A percentile compares a stretch with the other conserved stretches of the same genome.
Conservation (phyloP, 2,797 vertebrate species). For the Petrocephalus sullivani region DNA sequence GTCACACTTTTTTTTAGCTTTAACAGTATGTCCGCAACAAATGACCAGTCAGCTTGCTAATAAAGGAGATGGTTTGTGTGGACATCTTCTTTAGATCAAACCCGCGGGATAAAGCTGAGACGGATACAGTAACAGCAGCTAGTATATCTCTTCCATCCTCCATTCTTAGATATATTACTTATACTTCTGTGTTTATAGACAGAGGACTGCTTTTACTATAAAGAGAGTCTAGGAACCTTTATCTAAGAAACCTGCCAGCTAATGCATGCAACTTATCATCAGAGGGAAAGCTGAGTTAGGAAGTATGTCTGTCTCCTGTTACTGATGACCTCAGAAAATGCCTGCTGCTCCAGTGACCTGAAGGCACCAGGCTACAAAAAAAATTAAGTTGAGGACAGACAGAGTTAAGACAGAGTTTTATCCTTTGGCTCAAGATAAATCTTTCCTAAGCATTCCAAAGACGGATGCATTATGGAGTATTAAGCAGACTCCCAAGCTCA, state of each 20-base stretch:
- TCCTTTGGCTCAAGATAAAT: slow-evolving; percentile 18
- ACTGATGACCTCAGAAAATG: not conserved
- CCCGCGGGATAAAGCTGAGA: not conserved
- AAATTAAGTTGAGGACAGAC: not conserved
- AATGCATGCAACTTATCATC: not conserved
- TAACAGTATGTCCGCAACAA: not conserved
- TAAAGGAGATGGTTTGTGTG: not conserved
- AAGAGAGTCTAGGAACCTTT: not conserved
- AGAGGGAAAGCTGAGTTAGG: not conserved
- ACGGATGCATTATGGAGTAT: slow-evolving; percentile 19
- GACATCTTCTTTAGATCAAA: slow-evolving; percentile 14
- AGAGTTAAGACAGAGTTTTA: not conserved
- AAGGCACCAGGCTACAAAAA: slow-evolving; percentile 26
- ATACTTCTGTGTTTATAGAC: not conserved
- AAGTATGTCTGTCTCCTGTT: not conserved
- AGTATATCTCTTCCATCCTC: not conserved
- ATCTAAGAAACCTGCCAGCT: not conserved
- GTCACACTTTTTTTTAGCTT: not conserved
- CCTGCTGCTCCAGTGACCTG: not conserved
- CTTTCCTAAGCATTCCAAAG: slow-evolving; percentile 21
- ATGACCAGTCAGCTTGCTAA: not conserved
- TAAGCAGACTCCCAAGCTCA: slow-evolving; percentile 12
- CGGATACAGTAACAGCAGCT: not conserved
- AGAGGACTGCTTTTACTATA: not conserved
- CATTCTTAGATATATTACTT: not conserved